These are phyloP conservation scores for Gasterosteus aculeatus DNA, from an alignment of 2,113 vertebrate species.

Conservation along the genomic window DNA sequence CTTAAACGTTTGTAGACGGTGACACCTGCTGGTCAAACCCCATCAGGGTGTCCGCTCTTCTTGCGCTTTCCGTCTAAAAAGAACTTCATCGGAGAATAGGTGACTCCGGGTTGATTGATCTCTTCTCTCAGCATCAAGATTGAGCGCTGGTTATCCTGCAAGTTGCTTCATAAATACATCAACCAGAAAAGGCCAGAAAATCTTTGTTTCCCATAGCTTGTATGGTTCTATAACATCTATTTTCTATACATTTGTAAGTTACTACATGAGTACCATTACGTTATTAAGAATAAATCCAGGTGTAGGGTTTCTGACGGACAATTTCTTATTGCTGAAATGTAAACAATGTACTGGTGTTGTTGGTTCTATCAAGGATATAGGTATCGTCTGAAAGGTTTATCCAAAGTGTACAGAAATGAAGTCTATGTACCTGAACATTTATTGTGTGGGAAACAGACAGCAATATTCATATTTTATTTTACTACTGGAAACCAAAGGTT, in stretches of 20 bases:
- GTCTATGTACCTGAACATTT: slow-evolving; percentile 52
- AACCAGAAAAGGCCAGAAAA: not conserved
- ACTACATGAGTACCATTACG: too few relatives aligned
- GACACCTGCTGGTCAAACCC: slow-evolving; percentile 76
- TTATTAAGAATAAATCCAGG: not conserved
- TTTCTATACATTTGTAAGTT: too few relatives aligned
- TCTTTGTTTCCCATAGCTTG: not conserved
- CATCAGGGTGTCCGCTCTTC: not conserved
- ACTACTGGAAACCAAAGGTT: slow-evolving; percentile 27
- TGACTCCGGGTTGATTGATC: too few relatives aligned
- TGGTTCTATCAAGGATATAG: not conserved
- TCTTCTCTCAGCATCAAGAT: too few relatives aligned
- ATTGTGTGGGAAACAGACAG: slow-evolving; percentile 40
- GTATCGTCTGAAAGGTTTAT: slow-evolving; percentile 25
- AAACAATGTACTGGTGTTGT: not conserved
- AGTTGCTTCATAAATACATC: not conserved
- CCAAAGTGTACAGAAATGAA: slow-evolving; percentile 36
- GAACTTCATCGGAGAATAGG: too few relatives aligned
- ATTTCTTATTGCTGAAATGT: not conserved
- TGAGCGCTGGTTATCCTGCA: too few relatives aligned
- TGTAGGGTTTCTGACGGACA: not conserved
- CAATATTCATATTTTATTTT: slow-evolving; percentile 48
- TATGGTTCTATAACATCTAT: not conserved
- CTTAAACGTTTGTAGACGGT: slow-evolving; percentile 50
- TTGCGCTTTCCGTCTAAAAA: too few relatives aligned